phyloP scores from a whole-genome alignment of 2,888 invertebrate species.

The Temnothorax ravouxi region DNA sequence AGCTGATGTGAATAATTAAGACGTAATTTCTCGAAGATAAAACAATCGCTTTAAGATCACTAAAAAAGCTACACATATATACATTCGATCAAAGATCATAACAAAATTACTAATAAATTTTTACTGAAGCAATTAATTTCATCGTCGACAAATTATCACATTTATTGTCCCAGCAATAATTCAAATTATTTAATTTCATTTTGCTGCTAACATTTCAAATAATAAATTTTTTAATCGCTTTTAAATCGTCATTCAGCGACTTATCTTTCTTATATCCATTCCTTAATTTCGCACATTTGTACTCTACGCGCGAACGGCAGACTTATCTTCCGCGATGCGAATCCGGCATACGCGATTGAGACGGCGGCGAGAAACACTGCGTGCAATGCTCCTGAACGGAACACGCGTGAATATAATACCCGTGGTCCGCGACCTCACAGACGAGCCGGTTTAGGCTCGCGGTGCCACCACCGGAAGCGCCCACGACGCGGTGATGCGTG shows the following conservation, averaged over 20 bases:
- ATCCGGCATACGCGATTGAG: conserved; percentile 13
- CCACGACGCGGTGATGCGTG: conserved; percentile 76
- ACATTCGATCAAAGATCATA: neutral
- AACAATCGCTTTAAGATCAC: neutral
- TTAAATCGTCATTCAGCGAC: neutral
- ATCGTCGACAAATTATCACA: neutral
- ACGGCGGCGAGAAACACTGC: neutral
- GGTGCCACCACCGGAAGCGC: conserved; percentile 78
- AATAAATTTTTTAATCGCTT: neutral
- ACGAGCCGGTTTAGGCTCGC: conserved; percentile 48
- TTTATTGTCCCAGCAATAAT: neutral
- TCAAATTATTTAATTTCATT: neutral
- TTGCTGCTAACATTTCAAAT: neutral
- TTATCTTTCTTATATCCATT: neutral
- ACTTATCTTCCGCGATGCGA: neutral
- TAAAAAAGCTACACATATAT: neutral
- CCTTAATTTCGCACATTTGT: neutral
- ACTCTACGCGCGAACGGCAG: neutral
- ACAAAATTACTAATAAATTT: neutral
- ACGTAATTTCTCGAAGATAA: neutral
- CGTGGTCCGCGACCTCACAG: neutral
- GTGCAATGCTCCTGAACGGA: conserved; percentile 30
- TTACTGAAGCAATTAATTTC: neutral
- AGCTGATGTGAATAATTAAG: neutral
- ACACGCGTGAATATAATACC: neutral